phyloP scores from a whole-genome alignment of 37 sponge, comb jelly and placozoan species.

The Dysidea cf. avara region DNA sequence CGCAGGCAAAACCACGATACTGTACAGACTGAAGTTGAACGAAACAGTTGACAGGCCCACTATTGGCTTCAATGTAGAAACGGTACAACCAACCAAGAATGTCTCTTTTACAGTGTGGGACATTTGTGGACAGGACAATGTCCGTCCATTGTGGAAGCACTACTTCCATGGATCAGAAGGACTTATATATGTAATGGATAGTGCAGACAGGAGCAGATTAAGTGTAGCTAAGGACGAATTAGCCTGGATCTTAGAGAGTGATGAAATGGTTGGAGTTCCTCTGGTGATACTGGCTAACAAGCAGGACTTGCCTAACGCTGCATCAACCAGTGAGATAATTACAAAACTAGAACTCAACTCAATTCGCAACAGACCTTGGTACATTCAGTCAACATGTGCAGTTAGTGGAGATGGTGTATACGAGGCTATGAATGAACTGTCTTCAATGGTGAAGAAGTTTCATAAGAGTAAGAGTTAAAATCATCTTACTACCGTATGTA shows the following conservation, averaged over 20 bases:
- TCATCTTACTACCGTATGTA: too few relatives aligned
- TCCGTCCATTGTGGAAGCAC: constrained; percentile 92
- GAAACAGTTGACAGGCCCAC: constrained; percentile 91
- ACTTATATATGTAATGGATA: constrained; percentile 88
- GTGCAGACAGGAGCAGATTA: constrained; percentile 61
- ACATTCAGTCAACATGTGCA: constrained; percentile 85
- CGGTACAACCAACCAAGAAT: too few relatives aligned
- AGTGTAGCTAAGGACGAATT: constrained; percentile 70
- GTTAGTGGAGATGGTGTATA: constrained; percentile 71
- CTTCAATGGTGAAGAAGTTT: constrained; percentile 69
- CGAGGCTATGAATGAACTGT: constrained; percentile 70
- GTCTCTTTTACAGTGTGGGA: constrained; percentile 98
- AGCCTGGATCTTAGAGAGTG: constrained; percentile 57
- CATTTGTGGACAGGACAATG: constrained; percentile 97
- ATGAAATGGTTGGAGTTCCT: constrained; percentile 80
- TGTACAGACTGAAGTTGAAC: constrained; percentile 97
- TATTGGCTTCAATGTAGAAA: constrained; percentile 99
- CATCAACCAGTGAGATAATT: constrained; percentile 51
- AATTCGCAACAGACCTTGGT: constrained; percentile 70
- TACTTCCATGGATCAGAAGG: constrained; percentile 89
- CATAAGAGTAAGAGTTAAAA: too few relatives aligned
- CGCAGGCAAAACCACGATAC: constrained; percentile 96
- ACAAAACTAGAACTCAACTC: constrained; percentile 53
- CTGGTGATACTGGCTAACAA: constrained; percentile 86
- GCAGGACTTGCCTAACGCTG: constrained; percentile 80